Evolutionary conservation across 1,140 invertebrate genomes (phyloP), one percentile per base, ranked within the genome.

Genomic region (Stegodyphus mimosarum): DNA sequence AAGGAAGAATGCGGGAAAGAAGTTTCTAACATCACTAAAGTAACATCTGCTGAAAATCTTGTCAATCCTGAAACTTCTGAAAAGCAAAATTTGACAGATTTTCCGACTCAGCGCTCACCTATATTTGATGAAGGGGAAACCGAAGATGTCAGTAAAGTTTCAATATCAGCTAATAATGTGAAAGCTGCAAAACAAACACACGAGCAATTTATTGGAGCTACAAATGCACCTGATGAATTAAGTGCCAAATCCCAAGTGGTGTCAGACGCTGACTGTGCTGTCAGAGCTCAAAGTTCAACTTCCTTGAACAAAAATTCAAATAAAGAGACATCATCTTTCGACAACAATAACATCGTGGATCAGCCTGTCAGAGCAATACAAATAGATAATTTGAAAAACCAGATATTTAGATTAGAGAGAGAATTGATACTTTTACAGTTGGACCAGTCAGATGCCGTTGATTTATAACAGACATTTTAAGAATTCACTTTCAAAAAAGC

Each of bases 371-470:
- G 15, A 66, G 63, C 49, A 33, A 63, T 7, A 17, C 49, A 17
- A 55, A 73, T 75, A 10, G 73, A 84, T 18, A 60, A 76, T 17
- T n/a, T 84, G n/a, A 67, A 73, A 76, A 49, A 67, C 49, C 60
- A 84, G 55, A 84, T 84, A 17, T 84, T 84, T 70, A 17, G 64
- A 9, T 60, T 84, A 63, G 73, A 84, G 33, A 66, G 81, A 11
- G 81, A 84, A 69, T 13, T 84, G 15, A 84, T 84, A 69, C 63
- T 84, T 11, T 84, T 74, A 48, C 81, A 84, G 49, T 66, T 84
- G 11, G 81, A 84, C 33, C 81, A 84, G 55, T 75, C 81, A n/a
- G 81, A 84, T 10, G 53, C 72, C 0, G 63, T 84, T 55, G 81
- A 84, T 51, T 76, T 84, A 76, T 84, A 76, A 84, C 72, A 53